phyloP scores from a whole-genome alignment of 2,888 invertebrate genomes.

The Imbricaverruca yamaguchii region DNA sequence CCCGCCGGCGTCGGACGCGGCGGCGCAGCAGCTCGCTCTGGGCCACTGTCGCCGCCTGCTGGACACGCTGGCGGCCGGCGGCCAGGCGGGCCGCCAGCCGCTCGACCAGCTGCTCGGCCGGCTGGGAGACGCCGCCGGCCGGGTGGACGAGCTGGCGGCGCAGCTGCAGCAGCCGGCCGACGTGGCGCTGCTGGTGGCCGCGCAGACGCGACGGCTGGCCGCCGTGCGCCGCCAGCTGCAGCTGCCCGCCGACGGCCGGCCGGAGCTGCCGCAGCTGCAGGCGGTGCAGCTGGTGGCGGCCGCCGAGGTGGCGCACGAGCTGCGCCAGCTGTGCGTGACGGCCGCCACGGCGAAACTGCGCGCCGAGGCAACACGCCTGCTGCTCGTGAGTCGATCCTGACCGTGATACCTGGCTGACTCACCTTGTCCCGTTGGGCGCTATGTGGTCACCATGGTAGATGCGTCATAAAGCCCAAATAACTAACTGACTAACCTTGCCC shows the following conservation, averaged over 20 bases:
- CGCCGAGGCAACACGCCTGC: background rate
- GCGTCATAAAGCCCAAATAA: no score
- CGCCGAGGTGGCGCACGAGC: background rate
- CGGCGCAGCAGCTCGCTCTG: background rate
- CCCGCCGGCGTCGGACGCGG: constrained; percentile 46
- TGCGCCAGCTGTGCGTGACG: background rate
- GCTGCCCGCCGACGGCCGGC: background rate
- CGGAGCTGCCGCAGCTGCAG: background rate
- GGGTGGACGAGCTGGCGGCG: constrained; percentile 9
- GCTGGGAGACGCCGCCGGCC: background rate
- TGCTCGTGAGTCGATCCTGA: background rate
- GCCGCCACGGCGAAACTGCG: background rate
- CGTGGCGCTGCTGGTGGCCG: constrained; percentile 19
- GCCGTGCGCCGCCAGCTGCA: background rate
- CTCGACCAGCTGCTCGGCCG: background rate
- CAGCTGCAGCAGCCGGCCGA: background rate
- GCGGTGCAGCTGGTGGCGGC: background rate
- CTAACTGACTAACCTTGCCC: background rate
- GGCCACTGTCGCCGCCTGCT: background rate
- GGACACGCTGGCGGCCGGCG: background rate
- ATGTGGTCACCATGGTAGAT: background rate
- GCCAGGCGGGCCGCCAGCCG: background rate
- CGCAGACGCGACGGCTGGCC: constrained; percentile 24
- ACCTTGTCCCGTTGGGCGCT: background rate
- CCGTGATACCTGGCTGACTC: no score